Conservation (phyloP, 2,113 vertebrate genomes). For the Hippopotamus amphibius region DNA sequence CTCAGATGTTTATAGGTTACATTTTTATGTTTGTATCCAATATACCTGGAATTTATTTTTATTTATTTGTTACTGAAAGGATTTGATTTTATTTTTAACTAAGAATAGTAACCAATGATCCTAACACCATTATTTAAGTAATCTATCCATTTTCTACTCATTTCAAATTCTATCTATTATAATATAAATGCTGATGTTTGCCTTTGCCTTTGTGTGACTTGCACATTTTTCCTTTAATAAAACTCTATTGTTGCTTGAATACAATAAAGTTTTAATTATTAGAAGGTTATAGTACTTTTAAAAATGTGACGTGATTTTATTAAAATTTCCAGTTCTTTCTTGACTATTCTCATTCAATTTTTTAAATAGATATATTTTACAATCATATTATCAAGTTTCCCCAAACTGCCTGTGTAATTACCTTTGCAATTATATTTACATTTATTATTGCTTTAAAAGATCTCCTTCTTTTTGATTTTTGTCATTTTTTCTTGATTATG, state of each 20-base stretch:
- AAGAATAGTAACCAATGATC: not conserved
- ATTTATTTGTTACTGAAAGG: not conserved
- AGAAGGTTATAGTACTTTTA: not conserved
- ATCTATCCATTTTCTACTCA: not conserved
- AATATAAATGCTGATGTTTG: not conserved
- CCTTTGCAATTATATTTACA: not conserved
- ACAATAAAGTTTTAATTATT: not conserved
- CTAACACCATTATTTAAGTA: not conserved
- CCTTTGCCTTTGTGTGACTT: not conserved
- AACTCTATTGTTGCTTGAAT: not conserved
- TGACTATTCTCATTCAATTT: not conserved
- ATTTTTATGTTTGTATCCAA: not conserved
- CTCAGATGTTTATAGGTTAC: not conserved
- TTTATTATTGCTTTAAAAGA: not conserved
- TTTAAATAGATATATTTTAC: not conserved
- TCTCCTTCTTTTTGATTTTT: not conserved
- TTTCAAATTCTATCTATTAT: not conserved
- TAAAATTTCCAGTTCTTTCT: not conserved
- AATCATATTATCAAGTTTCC: not conserved
- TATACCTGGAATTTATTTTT: not conserved
- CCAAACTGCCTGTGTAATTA: not conserved
- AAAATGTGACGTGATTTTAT: not conserved
- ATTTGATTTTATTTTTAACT: slow-evolving; percentile 39
- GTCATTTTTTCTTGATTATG: not conserved
- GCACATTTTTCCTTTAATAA: not conserved